Conservation (phyloP, 1,140 invertebrate species). For the Bombus sibiricus region DNA sequence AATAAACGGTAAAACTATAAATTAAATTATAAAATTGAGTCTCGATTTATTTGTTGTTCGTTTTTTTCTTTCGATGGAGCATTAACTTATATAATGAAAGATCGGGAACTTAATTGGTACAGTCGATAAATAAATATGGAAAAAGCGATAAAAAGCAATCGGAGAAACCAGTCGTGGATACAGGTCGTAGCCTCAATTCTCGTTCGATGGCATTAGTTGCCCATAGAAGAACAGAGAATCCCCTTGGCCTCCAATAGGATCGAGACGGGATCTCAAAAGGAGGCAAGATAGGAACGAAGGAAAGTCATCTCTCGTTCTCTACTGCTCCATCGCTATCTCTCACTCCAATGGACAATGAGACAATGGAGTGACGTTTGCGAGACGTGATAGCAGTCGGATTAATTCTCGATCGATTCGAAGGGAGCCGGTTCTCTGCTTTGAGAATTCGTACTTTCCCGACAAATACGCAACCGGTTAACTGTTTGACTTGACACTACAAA, state of each 20-base stretch:
- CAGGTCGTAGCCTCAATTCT: slow-evolving; percentile 38
- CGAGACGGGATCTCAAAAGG: slow-evolving; percentile 44
- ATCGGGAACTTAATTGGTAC: not conserved
- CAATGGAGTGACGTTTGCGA: slow-evolving; percentile 67
- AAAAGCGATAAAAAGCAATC: not conserved
- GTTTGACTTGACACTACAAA: not conserved
- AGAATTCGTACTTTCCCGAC: slow-evolving; percentile 26
- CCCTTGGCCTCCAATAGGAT: slow-evolving; percentile 38
- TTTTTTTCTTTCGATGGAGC: too few relatives aligned
- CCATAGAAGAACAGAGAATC: slow-evolving; percentile 35
- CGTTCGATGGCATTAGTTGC: slow-evolving; percentile 31
- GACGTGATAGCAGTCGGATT: slow-evolving; percentile 68
- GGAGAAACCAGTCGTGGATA: not conserved
- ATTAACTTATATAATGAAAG: not conserved
- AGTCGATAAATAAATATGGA: slow-evolving; percentile 4
- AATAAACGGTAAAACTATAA: too few relatives aligned
- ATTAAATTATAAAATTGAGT: not conserved
- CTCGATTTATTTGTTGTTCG: not conserved
- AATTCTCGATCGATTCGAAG: slow-evolving; percentile 68
- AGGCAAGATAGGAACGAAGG: slow-evolving; percentile 52
- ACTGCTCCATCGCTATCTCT: slow-evolving; percentile 45
- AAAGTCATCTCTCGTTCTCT: slow-evolving; percentile 56
- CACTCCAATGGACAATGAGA: slow-evolving; percentile 62
- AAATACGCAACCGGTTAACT: slow-evolving; percentile 8
- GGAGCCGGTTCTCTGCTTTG: slow-evolving; percentile 17